Evolutionary conservation across 2,888 invertebrate genomes (phyloP).

Genomic region (Mythimna albipuncta): DNA sequence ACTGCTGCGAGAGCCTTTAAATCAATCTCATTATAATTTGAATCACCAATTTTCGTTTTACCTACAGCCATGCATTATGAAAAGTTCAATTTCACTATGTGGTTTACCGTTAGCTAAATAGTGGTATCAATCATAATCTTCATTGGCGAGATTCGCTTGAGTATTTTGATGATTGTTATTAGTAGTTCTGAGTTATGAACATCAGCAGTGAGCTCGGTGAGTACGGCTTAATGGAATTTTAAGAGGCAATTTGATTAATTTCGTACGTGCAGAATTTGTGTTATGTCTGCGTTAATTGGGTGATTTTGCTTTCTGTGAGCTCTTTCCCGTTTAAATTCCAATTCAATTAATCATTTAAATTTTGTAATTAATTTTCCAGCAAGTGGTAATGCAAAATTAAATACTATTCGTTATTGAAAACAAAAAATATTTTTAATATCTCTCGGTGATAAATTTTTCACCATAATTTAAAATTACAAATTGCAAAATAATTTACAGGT

Average conservation of each 20-base stretch:
- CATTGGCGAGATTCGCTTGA: conserved; percentile 75
- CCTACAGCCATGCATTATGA: conserved; percentile 70
- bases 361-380: conserved; percentile 41
- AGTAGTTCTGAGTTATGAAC: conserved; percentile 71
- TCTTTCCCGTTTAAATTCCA: conserved; percentile 46
- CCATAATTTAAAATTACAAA: conserved; percentile 16
- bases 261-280: conserved; percentile 56
- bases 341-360: conserved; percentile 47
- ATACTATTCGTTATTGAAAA: conserved; percentile 20
- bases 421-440: conserved; percentile 18
- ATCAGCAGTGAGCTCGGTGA: conserved; percentile 67
- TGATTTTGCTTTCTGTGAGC: conserved; percentile 41
- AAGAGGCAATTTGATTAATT: conserved; percentile 74
- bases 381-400: conserved; percentile 33
- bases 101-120: conserved; percentile 83
- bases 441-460: conserved; percentile 22
- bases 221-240: conserved; percentile 77
- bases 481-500: conserved; percentile 35
- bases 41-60: conserved; percentile 69
- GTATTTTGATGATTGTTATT: conserved; percentile 80
- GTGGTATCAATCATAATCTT: conserved; percentile 84
- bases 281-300: conserved; percentile 55
- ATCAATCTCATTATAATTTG: conserved; percentile 70
- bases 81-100: conserved; percentile 73
- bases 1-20: conserved; percentile 66